phyloP scores from a whole-genome alignment of 2,888 invertebrate genomes.

The Selenia dentaria region DNA sequence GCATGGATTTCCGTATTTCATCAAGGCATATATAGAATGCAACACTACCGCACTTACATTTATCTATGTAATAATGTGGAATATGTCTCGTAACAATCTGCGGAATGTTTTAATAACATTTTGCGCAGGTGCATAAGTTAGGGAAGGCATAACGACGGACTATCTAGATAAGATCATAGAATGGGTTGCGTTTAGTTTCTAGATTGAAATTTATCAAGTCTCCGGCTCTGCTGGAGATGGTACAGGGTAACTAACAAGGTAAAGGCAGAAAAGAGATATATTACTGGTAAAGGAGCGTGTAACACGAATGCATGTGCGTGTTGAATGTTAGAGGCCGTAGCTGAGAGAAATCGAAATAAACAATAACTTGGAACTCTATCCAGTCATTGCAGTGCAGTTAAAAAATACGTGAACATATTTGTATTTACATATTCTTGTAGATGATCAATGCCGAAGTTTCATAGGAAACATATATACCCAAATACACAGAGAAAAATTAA shows the following conservation, averaged over 20 bases:
- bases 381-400: conserved; percentile 21
- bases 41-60: conserved; percentile 1
- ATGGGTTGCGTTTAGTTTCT: conserved; percentile 11
- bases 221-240: not conserved
- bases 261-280: conserved; percentile 5
- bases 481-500: no score
- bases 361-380: conserved; percentile 36
- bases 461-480: no score
- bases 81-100: conserved; percentile 54
- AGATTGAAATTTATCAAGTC: conserved; percentile 12
- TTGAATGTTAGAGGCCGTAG: conserved; percentile 69
- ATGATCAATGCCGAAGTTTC: not conserved
- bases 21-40: conserved; percentile 11
- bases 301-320: conserved; percentile 50
- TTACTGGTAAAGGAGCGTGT: conserved; percentile 40
- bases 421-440: not conserved
- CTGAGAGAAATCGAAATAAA: conserved; percentile 73
- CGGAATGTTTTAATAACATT: conserved; percentile 64
- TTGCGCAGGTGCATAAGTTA: conserved; percentile 27
- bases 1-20: conserved; percentile 24
- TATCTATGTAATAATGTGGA: conserved; percentile 6
- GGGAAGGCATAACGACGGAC: conserved; percentile 4
- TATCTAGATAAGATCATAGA: conserved; percentile 14
- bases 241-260: conserved; percentile 8
- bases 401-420: conserved; percentile 12